Evolutionary conservation across 2,113 vertebrate genomes (phyloP).

Genomic region (Triplophysa rosa): DNA sequence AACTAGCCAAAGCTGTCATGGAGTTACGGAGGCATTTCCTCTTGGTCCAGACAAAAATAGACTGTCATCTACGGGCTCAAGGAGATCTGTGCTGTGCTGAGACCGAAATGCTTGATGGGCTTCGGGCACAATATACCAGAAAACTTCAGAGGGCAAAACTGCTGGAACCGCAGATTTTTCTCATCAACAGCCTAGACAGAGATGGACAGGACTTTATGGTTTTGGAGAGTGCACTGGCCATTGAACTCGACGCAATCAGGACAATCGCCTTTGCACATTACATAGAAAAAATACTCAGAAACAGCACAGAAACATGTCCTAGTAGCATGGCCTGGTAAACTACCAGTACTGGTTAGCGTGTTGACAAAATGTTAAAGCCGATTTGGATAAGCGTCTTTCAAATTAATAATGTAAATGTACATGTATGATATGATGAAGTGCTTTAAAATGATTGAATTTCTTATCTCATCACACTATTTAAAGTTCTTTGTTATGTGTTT

Average conservation of each 20-base stretch:
- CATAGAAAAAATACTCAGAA: slow-evolving; percentile 7
- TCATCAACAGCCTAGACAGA: slow-evolving; percentile 46
- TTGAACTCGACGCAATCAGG: slow-evolving; percentile 44
- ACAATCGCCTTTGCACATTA: slow-evolving; percentile 48
- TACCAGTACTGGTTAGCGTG: too few relatives aligned
- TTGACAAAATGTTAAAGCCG: too few relatives aligned
- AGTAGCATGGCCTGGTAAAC: too few relatives aligned
- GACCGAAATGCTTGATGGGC: slow-evolving; percentile 42
- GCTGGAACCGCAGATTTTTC: slow-evolving; percentile 38
- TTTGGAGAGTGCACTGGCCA: slow-evolving; percentile 41
- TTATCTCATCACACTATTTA: too few relatives aligned
- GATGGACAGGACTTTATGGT: slow-evolving; percentile 40
- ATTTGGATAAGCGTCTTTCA: too few relatives aligned
- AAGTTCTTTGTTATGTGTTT: too few relatives aligned
- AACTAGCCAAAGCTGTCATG: slow-evolving; percentile 32
- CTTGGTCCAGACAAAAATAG: slow-evolving; percentile 50
- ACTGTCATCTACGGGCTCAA: slow-evolving; percentile 37
- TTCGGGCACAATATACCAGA: slow-evolving; percentile 40
- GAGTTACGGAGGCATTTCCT: slow-evolving; percentile 34
- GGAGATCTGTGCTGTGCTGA: slow-evolving; percentile 30
- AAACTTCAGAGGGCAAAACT: slow-evolving; percentile 24
- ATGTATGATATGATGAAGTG: too few relatives aligned
- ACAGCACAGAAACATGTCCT: slow-evolving; percentile 2
- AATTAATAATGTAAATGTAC: too few relatives aligned
- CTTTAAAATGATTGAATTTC: too few relatives aligned